phyloP scores from a whole-genome alignment of 2,888 invertebrate genomes.

The Dermolepida albohirtum region DNA sequence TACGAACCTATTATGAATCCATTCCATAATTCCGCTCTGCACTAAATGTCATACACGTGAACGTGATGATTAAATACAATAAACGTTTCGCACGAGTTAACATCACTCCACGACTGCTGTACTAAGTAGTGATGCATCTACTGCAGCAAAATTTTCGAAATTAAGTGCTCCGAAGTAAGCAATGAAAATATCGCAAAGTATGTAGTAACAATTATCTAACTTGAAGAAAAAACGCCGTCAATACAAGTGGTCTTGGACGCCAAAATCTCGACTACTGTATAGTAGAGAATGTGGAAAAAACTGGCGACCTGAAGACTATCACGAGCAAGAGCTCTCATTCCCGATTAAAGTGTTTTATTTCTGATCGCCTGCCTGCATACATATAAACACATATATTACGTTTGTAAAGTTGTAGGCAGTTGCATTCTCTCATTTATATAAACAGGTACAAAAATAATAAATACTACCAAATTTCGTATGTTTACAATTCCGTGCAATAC shows the following conservation, averaged over 20 bases:
- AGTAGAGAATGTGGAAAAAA: constrained; percentile 44
- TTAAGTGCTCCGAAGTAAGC: constrained; percentile 42
- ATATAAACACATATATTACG: constrained; percentile 39
- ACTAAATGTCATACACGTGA: constrained; percentile 8
- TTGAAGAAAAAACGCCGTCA: constrained; percentile 16
- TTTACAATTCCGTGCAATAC: constrained; percentile 34
- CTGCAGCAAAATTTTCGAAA: constrained; percentile 41
- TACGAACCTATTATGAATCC: constrained; percentile 33
- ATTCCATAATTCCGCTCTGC: constrained; percentile 26
- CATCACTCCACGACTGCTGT: constrained; percentile 46
- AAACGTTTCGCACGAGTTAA: constrained; percentile 46
- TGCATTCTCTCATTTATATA: constrained; percentile 38
- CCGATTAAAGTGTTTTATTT: constrained; percentile 39
- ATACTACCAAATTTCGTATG: constrained; percentile 37
- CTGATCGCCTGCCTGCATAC: constrained; percentile 36
- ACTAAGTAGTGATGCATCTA: constrained; percentile 40
- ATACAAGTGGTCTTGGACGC: constrained; percentile 45
- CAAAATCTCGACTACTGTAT: constrained; percentile 42
- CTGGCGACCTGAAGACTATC: constrained; percentile 44
- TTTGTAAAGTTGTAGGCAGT: constrained; percentile 37
- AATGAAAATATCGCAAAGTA: constrained; percentile 41
- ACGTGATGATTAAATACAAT: constrained; percentile 38
- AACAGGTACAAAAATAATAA: constrained; percentile 40
- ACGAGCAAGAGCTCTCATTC: constrained; percentile 37
- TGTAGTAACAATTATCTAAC: constrained; percentile 32